Base-by-base conservation (phyloP, 2,797 vertebrate genomes). In the Coccyzus lansbergi region DNA sequence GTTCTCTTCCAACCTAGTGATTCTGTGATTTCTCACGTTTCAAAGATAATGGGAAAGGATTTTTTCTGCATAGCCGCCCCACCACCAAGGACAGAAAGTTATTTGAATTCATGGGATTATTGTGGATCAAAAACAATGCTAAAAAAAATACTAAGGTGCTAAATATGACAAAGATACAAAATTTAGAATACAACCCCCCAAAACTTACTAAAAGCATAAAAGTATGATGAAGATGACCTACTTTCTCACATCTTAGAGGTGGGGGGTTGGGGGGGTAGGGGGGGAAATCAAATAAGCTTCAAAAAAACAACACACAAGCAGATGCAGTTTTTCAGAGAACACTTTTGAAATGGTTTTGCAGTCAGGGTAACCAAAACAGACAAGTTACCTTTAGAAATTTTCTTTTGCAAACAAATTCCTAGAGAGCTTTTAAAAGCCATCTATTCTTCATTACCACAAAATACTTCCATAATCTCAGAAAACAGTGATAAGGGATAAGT, bases 391-490 rank as follows among this genome's bases (percentile, higher is more conserved):
- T 15, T 11, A 36, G 52, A 3, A 81, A 38, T 1, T 2, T 18
- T 46, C 33, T 36, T 38, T 17, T 46, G 36, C 33, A 25, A 83
- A 65, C 21, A 76, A 76, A n/a, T 69, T 95, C 83, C 67, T 81
- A 34, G 49, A 90, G 51, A 53, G 92, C 52, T 92, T 96, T 94
- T 94, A 67, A 71, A 84, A 94, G 65, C 75, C 15, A 5, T 49
- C 77, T 42, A 68, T 65, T 85, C 49, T 69, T 85, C 42, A 44
- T 63, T 83, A 91, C 72, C 94, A 70, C 68, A 94, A 93, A 86
- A 86, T 70, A 90, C 59, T 92, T 86, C 62, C 90, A 96, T 78
- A 93, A 94, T 94, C 91, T 82, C 83, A 44, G 93, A 95, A 91
- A 94, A 96, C 31, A 87, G 92, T 88, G 86, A 91, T 91, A 92